phyloP scores from a whole-genome alignment of 2,888 invertebrate species.

The Drosophila crucigera region DNA sequence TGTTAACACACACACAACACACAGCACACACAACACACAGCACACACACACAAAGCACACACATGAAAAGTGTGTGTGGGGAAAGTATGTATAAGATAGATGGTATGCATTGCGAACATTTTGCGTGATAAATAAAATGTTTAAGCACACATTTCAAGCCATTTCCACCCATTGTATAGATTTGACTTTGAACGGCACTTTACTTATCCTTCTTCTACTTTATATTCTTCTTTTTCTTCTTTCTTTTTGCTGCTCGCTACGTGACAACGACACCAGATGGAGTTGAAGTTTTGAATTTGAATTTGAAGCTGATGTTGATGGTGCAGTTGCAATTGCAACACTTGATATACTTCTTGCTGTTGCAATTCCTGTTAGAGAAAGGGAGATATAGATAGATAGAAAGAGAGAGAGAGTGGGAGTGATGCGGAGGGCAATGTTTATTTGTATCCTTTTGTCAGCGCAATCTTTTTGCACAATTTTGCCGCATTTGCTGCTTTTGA shows the following conservation, averaged over 20 bases:
- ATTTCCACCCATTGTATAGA: conserved; percentile 67
- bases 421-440: conserved; percentile 6
- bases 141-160: conserved; percentile 77
- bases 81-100: conserved; percentile 44
- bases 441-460: conserved; percentile 37
- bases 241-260: conserved; percentile 33
- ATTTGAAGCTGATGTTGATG: conserved; percentile 37
- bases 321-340: conserved; percentile 25
- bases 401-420: not conserved
- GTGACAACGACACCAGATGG: conserved; percentile 46
- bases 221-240: conserved; percentile 5
- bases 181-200: conserved; percentile 73
- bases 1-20: conserved; percentile 16
- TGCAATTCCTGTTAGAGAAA: conserved; percentile 25
- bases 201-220: not conserved
- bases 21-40: conserved; percentile 4
- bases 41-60: conserved; percentile 6
- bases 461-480: conserved; percentile 57
- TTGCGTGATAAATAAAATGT: conserved; percentile 80
- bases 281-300: conserved; percentile 20
- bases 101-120: conserved; percentile 59
- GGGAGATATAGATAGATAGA: not conserved
- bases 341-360: conserved; percentile 18
- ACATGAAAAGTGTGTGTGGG: conserved; percentile 6
- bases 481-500: conserved; percentile 72